Percentiles rank a stretch among this genome's conserved stretches.
Evolutionary conservation across 1,140 invertebrate species (phyloP).

Genomic region (Metopolophium dirhodum): DNA sequence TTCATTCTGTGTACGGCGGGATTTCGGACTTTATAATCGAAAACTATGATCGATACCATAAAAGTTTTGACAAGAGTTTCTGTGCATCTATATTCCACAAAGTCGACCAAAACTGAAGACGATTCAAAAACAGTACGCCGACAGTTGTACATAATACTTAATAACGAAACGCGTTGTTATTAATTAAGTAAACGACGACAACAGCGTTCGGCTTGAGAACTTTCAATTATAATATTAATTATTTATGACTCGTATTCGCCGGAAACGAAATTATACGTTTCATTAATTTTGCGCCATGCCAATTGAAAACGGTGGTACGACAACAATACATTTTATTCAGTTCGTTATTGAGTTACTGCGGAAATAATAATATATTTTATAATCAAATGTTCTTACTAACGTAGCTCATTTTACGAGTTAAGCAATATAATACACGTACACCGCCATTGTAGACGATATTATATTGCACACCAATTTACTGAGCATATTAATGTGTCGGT

Average conservation of each 20-base stretch:
- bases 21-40: background rate
- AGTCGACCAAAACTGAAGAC: too few species aligned
- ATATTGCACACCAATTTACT: background rate
- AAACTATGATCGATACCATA: background rate
- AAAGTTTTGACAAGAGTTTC: background rate
- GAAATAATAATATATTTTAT: background rate
- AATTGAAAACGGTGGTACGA: background rate
- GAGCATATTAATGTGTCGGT: background rate
- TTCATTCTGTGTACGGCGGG: too few species aligned
- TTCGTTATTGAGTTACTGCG: background rate
- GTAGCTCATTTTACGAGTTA: background rate
- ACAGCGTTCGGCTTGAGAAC: background rate
- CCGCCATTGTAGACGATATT: background rate
- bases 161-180: background rate
- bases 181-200: constrained; percentile 14
- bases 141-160: background rate
- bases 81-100: background rate
- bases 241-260: background rate
- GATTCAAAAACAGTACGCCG: background rate
- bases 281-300: background rate
- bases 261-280: background rate
- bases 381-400: background rate
- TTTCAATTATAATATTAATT: constrained; percentile 13
- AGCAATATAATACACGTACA: background rate
- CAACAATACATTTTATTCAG: background rate